Base-by-base conservation (phyloP, 2,113 vertebrate genomes). In the Nibea coibor region DNA sequence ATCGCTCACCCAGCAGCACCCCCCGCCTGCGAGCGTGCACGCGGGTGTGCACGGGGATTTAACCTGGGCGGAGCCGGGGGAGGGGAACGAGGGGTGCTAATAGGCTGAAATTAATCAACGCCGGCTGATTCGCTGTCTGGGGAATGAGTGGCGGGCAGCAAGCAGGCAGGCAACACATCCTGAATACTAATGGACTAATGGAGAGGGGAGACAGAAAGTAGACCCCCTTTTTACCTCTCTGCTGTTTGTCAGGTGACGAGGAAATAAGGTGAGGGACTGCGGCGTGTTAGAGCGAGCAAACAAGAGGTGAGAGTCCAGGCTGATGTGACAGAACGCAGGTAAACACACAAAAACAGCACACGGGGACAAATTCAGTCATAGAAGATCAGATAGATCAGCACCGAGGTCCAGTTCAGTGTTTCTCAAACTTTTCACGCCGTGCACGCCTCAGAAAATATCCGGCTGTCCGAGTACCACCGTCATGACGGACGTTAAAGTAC, bases 41-140 rank as follows among this genome's bases (percentile, higher is more conserved):
- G 70, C 24, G 80, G 47, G 83, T 90, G 91, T 89, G 94, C 91
- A 35, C 80, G 61, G 93, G 93, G 94, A 95, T 94, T 96, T 95
- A 96, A 95, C 93, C 94, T 95, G 94, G 92, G 93, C 91, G 92
- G 93, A 93, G 93, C 76, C 80, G 16, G 84, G 89, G 92, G 92
- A 90, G 78, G 81, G 65, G 83, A 92, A 89, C 77, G 89, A 91
- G 90, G 93, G 90, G 92, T 88, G 93, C 93, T 95, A 95, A 95
- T 95, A 95, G 94, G 94, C 94, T 94, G 95, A 94, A 95, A 95
- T 95, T 95, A 95, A 95, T 96, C 95, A 96, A 95, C 91, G 92
- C 93, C 89, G 93, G 91, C 93, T 94, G 94, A 94, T 93, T 93
- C 80, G 87, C 92, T 89, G 90, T 92, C 93, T 90, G 90, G 95